Percentiles rank a stretch among this genome's conserved stretches.
Evolutionary conservation across 2,888 invertebrate species (phyloP).

Genomic region (Trachelus troglodyta): DNA sequence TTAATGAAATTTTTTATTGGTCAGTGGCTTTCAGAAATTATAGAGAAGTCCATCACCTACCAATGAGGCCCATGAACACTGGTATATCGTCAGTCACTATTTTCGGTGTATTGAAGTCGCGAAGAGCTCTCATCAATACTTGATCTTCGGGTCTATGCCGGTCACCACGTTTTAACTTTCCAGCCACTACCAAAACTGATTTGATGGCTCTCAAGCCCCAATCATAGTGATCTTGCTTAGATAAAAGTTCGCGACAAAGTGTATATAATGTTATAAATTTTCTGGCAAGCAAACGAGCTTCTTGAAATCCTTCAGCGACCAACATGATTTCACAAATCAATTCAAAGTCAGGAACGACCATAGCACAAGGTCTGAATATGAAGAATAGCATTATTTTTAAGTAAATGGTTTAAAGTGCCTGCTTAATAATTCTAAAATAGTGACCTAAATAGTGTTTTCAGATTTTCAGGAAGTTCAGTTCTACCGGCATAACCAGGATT

Average conservation of each 20-base stretch:
- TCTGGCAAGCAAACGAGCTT: conserved; percentile 87
- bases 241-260: conserved; percentile 88
- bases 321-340: conserved; percentile 97
- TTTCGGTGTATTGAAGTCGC: conserved; percentile 96
- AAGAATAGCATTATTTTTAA: conserved; percentile 1
- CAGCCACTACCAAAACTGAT: conserved; percentile 94
- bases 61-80: conserved; percentile 94
- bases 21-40: background rate
- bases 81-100: conserved; percentile 92
- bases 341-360: conserved; percentile 98
- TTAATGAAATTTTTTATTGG: background rate
- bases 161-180: conserved; percentile 86
- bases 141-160: conserved; percentile 87
- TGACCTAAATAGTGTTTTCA: conserved; percentile 69
- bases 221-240: conserved; percentile 97
- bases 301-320: conserved; percentile 95
- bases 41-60: conserved; percentile 54
- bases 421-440: conserved; percentile 5
- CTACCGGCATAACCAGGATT: conserved; percentile 96
- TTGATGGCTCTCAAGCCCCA: conserved; percentile 97
- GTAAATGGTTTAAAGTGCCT: background rate
- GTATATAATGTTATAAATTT: conserved; percentile 96
- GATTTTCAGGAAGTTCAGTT: conserved; percentile 88
- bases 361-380: conserved; percentile 86
- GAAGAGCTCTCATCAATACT: conserved; percentile 91